Evolutionary conservation across 1,140 invertebrate genomes (phyloP), one percentile per base, ranked within the genome.

Genomic region (Drosophila baimaii): DNA sequence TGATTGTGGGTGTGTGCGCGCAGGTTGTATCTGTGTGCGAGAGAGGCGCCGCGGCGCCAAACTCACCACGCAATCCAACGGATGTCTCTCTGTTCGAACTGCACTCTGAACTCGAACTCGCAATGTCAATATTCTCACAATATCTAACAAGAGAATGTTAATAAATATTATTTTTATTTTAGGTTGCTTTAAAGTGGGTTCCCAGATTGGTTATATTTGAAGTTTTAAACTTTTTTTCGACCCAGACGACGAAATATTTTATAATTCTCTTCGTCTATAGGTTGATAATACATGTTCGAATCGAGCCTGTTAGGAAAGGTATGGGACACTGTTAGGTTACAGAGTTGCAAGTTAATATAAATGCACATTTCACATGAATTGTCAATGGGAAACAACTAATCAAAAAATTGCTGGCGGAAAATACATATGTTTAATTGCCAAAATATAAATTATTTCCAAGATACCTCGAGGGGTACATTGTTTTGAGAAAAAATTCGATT

Each of bases 31-130:
- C 17, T 61, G 79, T 73, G 41, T 77, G 51, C 39, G 44, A 37
- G 74, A 82, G 80, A 52, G 62, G 47, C 25, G 66, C 70, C 39
- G 43, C 27, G 56, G 59, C 21, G 17, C 17, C 6, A 56, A 81
- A 81, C 55, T 81, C 79, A 81, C 79, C 79, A 81, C 61, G 57
- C 19, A 55, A 64, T 59, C 37, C 39, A 49, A 49, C 56, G 57
- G 62, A 69, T 77, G 57, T 43, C 66, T 57, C 57, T 59, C 47
- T 44, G 37, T 27, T 59, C 37, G 39, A 57, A 43, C n/a, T 23
- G 52, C 21, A 29, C 27, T 58, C 27, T 41, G 59, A 55, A 17
- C 55, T 58, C 70, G 72, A 64, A 77, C 46, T 56, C 13, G 33
- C 1, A 17, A 17, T 59, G 56, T 17, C 27, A 23, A 29, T n/a